Evolutionary conservation across 2,113 vertebrate genomes (phyloP).

Genomic region (Daubentonia madagascariensis): DNA sequence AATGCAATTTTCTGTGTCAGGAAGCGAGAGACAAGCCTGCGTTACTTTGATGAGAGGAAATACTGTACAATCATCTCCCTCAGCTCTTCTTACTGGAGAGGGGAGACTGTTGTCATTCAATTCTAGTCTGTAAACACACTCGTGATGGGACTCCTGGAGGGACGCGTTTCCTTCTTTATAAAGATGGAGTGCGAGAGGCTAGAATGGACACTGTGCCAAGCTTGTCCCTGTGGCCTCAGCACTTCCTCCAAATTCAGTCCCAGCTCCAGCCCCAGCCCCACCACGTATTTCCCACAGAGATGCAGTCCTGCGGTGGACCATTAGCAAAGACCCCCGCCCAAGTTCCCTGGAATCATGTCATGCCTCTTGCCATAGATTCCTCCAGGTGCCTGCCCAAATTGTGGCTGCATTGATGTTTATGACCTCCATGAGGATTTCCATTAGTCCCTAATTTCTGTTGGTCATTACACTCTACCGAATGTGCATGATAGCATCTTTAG

Average conservation of each 20-base stretch:
- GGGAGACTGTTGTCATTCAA: constrained; percentile 44
- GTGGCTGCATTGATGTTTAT: not conserved
- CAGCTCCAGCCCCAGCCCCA: not conserved
- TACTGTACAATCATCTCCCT: constrained; percentile 73
- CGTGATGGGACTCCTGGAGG: constrained; percentile 35
- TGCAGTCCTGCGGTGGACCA: not conserved
- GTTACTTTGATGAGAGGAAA: constrained; percentile 76
- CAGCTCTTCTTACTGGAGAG: constrained; percentile 38
- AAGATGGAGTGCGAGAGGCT: constrained; percentile 34
- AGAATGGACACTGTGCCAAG: not conserved
- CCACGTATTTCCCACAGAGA: not conserved
- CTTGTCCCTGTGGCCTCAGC: not conserved
- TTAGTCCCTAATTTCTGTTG: not conserved
- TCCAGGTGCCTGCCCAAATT: not conserved
- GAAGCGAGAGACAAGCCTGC: constrained; percentile 69
- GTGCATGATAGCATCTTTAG: not conserved
- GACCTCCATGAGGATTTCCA: not conserved
- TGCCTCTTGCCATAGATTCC: not conserved
- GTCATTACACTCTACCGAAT: not conserved
- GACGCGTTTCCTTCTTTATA: constrained; percentile 18
- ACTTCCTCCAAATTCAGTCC: not conserved
- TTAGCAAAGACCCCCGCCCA: not conserved
- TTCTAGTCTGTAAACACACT: constrained; percentile 57
- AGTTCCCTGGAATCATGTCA: not conserved
- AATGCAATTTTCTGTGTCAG: constrained; percentile 79